Base-by-base conservation (phyloP, 2,113 vertebrate species). In the Saccopteryx bilineata region DNA sequence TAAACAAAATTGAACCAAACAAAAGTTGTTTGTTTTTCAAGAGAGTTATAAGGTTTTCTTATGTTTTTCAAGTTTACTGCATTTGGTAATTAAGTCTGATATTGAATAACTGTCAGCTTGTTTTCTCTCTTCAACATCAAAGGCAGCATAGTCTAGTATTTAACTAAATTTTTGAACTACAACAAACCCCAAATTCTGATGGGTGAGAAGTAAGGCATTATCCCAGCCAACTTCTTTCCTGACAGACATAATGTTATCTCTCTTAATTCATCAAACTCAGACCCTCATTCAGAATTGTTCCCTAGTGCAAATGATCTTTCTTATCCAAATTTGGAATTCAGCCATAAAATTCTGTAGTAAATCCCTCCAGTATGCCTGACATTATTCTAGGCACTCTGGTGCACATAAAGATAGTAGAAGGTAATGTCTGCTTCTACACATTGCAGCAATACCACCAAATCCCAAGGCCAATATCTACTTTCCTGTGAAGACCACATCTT, bases 141-240 rank as follows among this genome's bases (percentile, higher is more conserved):
- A 31, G 31, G 24, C 19, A 82, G 17, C 28, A 15, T 78, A n/a
- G 48, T 79, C 56, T 18, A 88, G 68, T 74, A 65, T 78, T 97
- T 94, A 81, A 90, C 23, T 68, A 90, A 31, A 13, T 75, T 96
- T 96, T 82, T 91, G 65, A 95, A 76, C 65, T 33, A 52, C 46
- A n/a, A 84, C 28, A 68, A 84, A 71, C 11, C 10, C 46, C 31
- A 69, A 87, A 60, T 9, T 19, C 28, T 85, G 9, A 33, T 74
- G 24, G 3, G 6, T 78, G 19, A 61, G 46, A 94, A 94, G 10
- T 26, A 23, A 83, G 10, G 33, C 23, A 3, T 13, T 50, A 46
- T 23, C 14, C 48, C 71, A 88, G 72, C 26, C 63, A 63, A 13
- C 31, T 82, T 76, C 28, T 54, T 61, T 83, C 26, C 31, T 69